Conservation (phyloP, 2,797 vertebrate species). For the Synanceia verrucosa region DNA sequence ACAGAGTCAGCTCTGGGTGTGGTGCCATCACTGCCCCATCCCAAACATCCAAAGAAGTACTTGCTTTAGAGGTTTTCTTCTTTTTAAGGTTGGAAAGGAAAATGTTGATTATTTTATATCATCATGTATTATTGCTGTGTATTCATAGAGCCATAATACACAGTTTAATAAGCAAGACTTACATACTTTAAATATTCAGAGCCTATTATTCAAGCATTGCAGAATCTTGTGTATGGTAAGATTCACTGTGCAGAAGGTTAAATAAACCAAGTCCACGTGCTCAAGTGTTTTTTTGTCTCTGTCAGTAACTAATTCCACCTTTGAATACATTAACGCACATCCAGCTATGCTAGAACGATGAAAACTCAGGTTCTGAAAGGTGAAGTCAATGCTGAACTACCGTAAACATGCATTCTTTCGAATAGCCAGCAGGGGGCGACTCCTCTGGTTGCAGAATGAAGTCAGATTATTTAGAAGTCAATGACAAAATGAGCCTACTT, state of each 20-base stretch:
- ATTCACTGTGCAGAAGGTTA: constrained; percentile 22
- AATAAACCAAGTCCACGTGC: background rate
- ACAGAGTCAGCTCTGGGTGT: constrained; percentile 54
- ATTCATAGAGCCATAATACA: background rate
- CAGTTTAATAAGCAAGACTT: background rate
- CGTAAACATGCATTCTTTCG: too few species aligned
- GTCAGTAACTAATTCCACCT: constrained; percentile 2
- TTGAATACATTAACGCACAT: background rate
- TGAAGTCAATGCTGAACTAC: too few species aligned
- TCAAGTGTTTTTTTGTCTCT: constrained; percentile 39
- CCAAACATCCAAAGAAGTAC: constrained; percentile 5
- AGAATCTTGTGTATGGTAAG: constrained; percentile 4
- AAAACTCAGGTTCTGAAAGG: too few species aligned
- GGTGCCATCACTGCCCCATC: constrained; percentile 28
- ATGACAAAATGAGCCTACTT: too few species aligned
- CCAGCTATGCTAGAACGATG: background rate
- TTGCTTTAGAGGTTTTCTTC: background rate
- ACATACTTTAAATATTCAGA: constrained; percentile 16
- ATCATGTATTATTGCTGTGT: background rate
- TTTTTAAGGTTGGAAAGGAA: background rate
- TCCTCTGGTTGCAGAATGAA: too few species aligned
- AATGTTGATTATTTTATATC: background rate
- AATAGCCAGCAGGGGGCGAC: too few species aligned
- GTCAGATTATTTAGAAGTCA: too few species aligned
- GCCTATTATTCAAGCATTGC: background rate